Conservation (phyloP, 2,888 invertebrate genomes). For the Stenotaenia linearis region DNA sequence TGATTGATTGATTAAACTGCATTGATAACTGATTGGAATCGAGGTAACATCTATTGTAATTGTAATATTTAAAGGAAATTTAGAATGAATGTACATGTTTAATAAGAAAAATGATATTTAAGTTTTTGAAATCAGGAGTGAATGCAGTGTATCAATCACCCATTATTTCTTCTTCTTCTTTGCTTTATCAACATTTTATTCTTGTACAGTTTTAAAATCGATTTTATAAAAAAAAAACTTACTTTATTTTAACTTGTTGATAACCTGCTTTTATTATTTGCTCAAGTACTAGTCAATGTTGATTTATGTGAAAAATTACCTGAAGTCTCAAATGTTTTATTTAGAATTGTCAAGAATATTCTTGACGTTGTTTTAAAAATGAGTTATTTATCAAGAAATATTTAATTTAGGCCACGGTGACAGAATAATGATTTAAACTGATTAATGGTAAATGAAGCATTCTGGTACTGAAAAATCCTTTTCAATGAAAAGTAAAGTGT, state of each 20-base stretch:
- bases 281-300: neutral
- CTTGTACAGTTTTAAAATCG: neutral
- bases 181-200: too few relatives aligned
- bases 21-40: too few relatives aligned
- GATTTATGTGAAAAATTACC: neutral
- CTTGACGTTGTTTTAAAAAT: too few relatives aligned
- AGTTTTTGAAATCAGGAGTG: too few relatives aligned
- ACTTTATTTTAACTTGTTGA: neutral
- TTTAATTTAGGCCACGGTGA: too few relatives aligned
- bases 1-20: neutral
- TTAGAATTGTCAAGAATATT: neutral
- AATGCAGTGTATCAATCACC: too few relatives aligned
- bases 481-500: neutral
- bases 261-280: neutral
- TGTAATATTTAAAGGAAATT: too few relatives aligned
- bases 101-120: too few relatives aligned
- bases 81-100: too few relatives aligned
- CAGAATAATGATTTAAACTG: too few relatives aligned
- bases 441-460: neutral
- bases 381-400: neutral
- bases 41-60: neutral
- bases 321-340: neutral
- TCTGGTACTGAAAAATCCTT: neutral
- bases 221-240: neutral
- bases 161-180: too few relatives aligned